Conservation (phyloP, 2,113 vertebrate genomes). For the Sterrhoptilus dennistouni region DNA sequence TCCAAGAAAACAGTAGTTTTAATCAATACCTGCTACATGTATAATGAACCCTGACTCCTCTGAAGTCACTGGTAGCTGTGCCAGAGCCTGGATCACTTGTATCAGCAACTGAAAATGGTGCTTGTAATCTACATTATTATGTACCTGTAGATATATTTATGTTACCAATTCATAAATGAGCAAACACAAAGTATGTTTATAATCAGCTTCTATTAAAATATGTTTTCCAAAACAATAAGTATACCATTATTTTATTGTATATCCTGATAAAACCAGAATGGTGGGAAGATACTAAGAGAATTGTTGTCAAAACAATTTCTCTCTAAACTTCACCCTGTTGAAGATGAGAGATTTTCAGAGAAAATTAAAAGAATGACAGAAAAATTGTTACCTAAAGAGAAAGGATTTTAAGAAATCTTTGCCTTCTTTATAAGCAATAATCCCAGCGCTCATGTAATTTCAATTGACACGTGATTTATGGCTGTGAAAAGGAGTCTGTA, state of each 20-base stretch:
- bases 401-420: not conserved
- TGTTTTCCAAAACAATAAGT: not conserved
- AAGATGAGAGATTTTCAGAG: not conserved
- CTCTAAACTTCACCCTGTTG: not conserved
- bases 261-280: not conserved
- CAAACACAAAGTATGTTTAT: not conserved
- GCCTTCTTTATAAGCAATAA: not conserved
- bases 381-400: not conserved
- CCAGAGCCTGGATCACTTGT: not conserved
- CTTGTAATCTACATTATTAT: not conserved
- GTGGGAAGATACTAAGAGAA: not conserved
- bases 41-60: not conserved
- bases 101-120: not conserved
- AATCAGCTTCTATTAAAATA: not conserved
- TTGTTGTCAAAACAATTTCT: not conserved
- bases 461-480: constrained; percentile 20
- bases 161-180: not conserved
- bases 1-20: not conserved
- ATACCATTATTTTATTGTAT: not conserved
- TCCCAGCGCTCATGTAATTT: not conserved
- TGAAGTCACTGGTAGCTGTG: not conserved
- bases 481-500: constrained; percentile 31
- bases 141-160: not conserved
- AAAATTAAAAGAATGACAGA: not conserved
- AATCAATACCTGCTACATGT: not conserved